phyloP scores from a whole-genome alignment of 92 coral and sea anemone genomes.

The Isaurus tuberculatus region DNA sequence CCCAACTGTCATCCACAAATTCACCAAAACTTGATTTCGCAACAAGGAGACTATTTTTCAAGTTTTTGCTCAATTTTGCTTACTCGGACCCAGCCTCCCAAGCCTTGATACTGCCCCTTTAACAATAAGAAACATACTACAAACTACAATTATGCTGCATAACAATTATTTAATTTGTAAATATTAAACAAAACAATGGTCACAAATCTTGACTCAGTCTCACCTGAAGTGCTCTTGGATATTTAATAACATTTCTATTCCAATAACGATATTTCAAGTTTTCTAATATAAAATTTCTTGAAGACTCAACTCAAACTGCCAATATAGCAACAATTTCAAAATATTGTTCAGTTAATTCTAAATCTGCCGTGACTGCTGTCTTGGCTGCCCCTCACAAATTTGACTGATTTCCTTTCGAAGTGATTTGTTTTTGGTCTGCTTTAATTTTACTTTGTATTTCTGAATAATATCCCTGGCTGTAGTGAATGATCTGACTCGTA shows the following conservation, averaged over 20 bases:
- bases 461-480: slow-evolving; percentile 55
- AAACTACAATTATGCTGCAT: slow-evolving; percentile 7
- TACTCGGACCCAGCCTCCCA: no score
- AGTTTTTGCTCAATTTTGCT: no score
- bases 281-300: slow-evolving; percentile 5
- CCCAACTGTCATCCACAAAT: no score
- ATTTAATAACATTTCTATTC: slow-evolving; percentile 9
- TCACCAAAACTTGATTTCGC: no score
- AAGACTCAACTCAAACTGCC: slow-evolving; percentile 20
- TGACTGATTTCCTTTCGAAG: slow-evolving; percentile 66
- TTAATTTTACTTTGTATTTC: slow-evolving; percentile 43
- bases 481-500: slow-evolving; percentile 58
- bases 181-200: slow-evolving; percentile 8
- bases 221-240: slow-evolving; percentile 9
- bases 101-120: not conserved
- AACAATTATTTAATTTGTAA: slow-evolving; percentile 5
- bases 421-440: slow-evolving; percentile 47
- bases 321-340: slow-evolving; percentile 10
- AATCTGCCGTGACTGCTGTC: slow-evolving; percentile 7
- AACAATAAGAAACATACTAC: slow-evolving; percentile 9
- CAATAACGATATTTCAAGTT: slow-evolving; percentile 14
- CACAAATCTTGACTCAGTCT: slow-evolving; percentile 15
- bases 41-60: no score
- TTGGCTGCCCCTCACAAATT: slow-evolving; percentile 20
- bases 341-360: slow-evolving; percentile 16